A percentile compares a stretch with the other conserved stretches of the same genome.
Evolutionary conservation across 2,888 invertebrate species (phyloP).

Genomic region (Drosophila paranaensis): DNA sequence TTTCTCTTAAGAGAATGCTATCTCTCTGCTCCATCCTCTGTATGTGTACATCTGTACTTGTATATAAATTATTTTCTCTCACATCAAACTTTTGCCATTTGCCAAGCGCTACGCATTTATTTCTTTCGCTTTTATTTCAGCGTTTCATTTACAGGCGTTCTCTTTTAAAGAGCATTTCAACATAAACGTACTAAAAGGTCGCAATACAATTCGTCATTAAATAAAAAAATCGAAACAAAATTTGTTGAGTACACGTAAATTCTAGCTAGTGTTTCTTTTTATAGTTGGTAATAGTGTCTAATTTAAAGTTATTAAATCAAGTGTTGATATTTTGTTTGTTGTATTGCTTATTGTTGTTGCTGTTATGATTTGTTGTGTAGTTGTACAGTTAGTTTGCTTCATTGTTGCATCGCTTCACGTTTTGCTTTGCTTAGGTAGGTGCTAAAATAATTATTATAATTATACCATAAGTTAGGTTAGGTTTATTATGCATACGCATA

Average conservation of each 20-base stretch:
- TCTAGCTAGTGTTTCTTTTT: slow-evolving; percentile 25
- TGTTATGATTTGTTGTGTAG: slow-evolving; percentile 33
- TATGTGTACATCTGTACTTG: slow-evolving; percentile 3
- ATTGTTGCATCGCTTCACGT: slow-evolving; percentile 34
- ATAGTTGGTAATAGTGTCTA: slow-evolving; percentile 46
- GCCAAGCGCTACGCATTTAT: slow-evolving; percentile 45
- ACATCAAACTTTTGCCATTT: slow-evolving; percentile 57
- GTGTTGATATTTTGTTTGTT: slow-evolving; percentile 61
- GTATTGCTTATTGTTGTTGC: slow-evolving; percentile 60
- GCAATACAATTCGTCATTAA: slow-evolving; percentile 37
- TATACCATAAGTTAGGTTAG: slow-evolving; percentile 55
- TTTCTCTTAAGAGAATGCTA: not conserved
- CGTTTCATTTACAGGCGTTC: slow-evolving; percentile 8
- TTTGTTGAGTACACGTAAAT: slow-evolving; percentile 36
- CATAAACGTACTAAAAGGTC: slow-evolving; percentile 48
- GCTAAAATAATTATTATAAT: slow-evolving; percentile 58
- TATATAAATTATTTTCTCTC: slow-evolving; percentile 30
- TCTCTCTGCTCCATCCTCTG: slow-evolving; percentile 4
- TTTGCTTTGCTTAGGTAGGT: slow-evolving; percentile 59
- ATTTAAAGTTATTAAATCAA: slow-evolving; percentile 56
- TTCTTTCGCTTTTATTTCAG: slow-evolving; percentile 14
- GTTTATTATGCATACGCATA: slow-evolving; percentile 30
- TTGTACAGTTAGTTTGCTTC: slow-evolving; percentile 45
- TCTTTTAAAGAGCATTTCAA: slow-evolving; percentile 45
- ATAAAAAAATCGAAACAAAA: slow-evolving; percentile 19